Conservation (phyloP, 2,888 invertebrate genomes). For the Zeuzera pyrina region DNA sequence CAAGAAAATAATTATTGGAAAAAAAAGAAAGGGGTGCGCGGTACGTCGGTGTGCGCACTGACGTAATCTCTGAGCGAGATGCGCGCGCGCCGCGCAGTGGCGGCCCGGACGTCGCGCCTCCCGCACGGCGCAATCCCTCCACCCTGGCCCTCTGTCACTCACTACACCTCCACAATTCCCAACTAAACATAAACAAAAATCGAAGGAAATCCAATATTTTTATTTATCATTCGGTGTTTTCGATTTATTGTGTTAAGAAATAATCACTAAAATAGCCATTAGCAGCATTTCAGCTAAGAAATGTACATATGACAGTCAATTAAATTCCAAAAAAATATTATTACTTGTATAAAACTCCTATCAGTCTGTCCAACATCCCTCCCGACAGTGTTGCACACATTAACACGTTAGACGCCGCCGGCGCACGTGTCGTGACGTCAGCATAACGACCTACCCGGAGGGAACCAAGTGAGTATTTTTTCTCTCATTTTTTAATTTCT, state of each 20-base stretch:
- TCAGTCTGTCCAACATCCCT: conserved; percentile 10
- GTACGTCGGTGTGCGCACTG: conserved; percentile 47
- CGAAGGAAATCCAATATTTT: too few species aligned
- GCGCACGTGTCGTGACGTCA: conserved; percentile 53
- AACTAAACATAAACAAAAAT: too few species aligned
- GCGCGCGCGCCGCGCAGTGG: conserved; percentile 44
- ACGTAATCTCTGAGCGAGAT: conserved; percentile 50
- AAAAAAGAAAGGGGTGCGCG: conserved; percentile 66
- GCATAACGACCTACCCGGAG: conserved; percentile 33
- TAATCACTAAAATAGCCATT: too few species aligned
- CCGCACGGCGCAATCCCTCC: conserved; percentile 45
- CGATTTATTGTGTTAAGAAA: too few species aligned
- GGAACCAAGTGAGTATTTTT: conserved; percentile 41
- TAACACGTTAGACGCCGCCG: conserved; percentile 14
- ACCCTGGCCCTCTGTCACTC: conserved; percentile 20
- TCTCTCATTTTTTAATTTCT: conserved; percentile 18
- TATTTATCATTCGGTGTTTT: too few species aligned
- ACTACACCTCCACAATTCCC: conserved; percentile 19
- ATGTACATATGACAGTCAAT: too few species aligned
- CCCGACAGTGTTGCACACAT: not conserved
- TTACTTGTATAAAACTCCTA: too few species aligned
- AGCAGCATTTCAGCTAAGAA: too few species aligned
- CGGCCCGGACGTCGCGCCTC: conserved; percentile 49
- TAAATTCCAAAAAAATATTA: too few species aligned
- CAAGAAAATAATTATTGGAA: conserved; percentile 65